Evolutionary conservation across 1,140 invertebrate species (phyloP), one percentile per base, ranked within the genome.

Genomic region (Microplitis demolitor): DNA sequence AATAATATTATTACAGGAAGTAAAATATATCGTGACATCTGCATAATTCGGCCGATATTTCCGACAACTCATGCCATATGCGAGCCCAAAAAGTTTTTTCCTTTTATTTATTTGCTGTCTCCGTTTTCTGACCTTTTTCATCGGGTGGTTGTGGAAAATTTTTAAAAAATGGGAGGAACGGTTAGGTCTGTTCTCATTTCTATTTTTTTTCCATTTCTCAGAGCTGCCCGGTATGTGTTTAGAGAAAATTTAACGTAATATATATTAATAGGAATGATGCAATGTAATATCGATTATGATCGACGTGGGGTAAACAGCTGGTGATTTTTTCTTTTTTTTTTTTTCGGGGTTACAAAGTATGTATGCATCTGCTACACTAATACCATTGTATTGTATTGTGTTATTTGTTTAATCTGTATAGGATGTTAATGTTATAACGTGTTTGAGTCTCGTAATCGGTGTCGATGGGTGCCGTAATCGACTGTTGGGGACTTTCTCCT

Each of bases 381-480:
- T 61, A 16, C 37, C 45, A 61, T 45, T 45, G 11, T 11, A 45
- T 45, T 45, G 39, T 45, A 45, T 45, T 79, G 72, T 77, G 71
- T 74, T 77, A 78, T 80, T 78, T 79, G 6, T 45, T 45, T 45
- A 45, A 45, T 45, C 39, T 45, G 39, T 45, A 45, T 45, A 45
- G 39, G 5, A 45, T 45, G 39, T 45, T 45, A 45, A 45, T 45
- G 39, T 11, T 45, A 45, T 45, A 45, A 45, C 39, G 39, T 45
- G 4, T 45, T 45, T 66, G 14, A n/a, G 78, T 62, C 71, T 71
- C 72, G 78, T 80, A 81, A 82, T 82, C 77, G 78, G 82, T 77
- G 79, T 82, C 74, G 78, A 79, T 76, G 66, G 56, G 50, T 63
- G 66, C 63, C 51, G 72, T 73, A 73, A 73, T 73, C 72, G 72